Percentiles rank a stretch among this genome's conserved stretches.
phyloP scores from a whole-genome alignment of 2,113 vertebrate species.

The Dunckerocampus dactyliophorus region DNA sequence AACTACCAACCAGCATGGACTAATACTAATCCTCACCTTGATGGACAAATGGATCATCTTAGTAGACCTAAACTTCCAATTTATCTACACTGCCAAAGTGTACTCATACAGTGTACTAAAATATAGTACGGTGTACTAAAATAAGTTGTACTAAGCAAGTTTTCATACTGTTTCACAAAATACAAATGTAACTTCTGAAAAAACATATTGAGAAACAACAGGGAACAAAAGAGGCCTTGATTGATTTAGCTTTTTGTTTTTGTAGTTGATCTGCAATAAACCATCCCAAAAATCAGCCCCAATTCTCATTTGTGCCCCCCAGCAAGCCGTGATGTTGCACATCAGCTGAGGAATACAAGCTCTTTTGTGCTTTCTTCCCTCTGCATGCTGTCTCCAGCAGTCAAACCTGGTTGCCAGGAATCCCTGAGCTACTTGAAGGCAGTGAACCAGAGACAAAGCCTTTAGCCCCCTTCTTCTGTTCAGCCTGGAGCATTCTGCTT shows the following conservation, averaged over 20 bases:
- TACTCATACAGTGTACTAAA: too few relatives aligned
- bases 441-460: slow-evolving; percentile 66
- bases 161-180: slow-evolving; percentile 17
- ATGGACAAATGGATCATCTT: slow-evolving; percentile 68
- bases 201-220: slow-evolving; percentile 5
- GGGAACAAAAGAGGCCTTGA: neutral
- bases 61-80: slow-evolving; percentile 40
- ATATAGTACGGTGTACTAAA: too few relatives aligned
- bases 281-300: neutral
- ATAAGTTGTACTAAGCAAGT: too few relatives aligned
- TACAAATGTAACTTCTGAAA: neutral
- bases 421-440: slow-evolving; percentile 51
- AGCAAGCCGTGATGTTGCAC: slow-evolving; percentile 33
- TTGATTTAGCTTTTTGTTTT: neutral
- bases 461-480: slow-evolving; percentile 48
- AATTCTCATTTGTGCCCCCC: slow-evolving; percentile 22
- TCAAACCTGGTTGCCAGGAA: slow-evolving; percentile 64
- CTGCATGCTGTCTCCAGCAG: slow-evolving; percentile 30
- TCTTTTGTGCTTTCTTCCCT: slow-evolving; percentile 45
- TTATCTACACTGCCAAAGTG: slow-evolving; percentile 31
- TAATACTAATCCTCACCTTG: slow-evolving; percentile 60
- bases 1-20: slow-evolving; percentile 65
- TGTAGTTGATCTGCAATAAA: neutral
- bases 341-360: slow-evolving; percentile 57
- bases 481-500: slow-evolving; percentile 52